Evolutionary conservation across 2,888 invertebrate genomes (phyloP).

Genomic region (Drosophila multiciliata): DNA sequence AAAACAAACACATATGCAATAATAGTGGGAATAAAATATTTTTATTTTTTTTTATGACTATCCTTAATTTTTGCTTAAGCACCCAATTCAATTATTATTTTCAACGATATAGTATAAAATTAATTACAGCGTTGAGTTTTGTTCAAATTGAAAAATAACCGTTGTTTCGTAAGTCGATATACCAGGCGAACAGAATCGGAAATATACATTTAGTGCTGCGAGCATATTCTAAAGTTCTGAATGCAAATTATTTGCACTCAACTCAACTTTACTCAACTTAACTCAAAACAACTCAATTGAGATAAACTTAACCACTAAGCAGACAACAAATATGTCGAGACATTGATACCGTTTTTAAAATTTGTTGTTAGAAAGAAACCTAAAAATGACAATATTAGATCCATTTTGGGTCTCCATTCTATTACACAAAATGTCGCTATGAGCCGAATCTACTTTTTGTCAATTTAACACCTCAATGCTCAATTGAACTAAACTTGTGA

Average conservation of each 20-base stretch:
- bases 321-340: neutral
- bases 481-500: too few relatives aligned
- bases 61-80: neutral
- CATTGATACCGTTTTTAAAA: too few relatives aligned
- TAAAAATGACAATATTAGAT: too few relatives aligned
- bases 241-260: slow-evolving; percentile 2
- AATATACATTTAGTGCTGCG: neutral
- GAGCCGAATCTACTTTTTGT: too few relatives aligned
- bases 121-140: neutral
- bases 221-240: neutral
- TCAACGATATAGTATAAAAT: neutral
- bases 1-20: neutral
- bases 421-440: too few relatives aligned
- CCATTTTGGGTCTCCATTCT: too few relatives aligned
- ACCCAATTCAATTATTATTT: neutral
- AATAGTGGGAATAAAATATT: neutral
- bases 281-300: slow-evolving; percentile 14
- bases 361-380: too few relatives aligned
- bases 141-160: neutral
- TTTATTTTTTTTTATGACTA: neutral
- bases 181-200: neutral
- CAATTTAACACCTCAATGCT: too few relatives aligned
- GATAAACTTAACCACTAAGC: neutral
- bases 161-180: neutral
- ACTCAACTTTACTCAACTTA: slow-evolving; percentile 5